A percentile compares a stretch with the other conserved stretches of the same genome.
These are phyloP conservation scores for Parazoanthus darwini DNA, from an alignment of 92 coral and sea anemone genomes.

Conservation along the genomic window DNA sequence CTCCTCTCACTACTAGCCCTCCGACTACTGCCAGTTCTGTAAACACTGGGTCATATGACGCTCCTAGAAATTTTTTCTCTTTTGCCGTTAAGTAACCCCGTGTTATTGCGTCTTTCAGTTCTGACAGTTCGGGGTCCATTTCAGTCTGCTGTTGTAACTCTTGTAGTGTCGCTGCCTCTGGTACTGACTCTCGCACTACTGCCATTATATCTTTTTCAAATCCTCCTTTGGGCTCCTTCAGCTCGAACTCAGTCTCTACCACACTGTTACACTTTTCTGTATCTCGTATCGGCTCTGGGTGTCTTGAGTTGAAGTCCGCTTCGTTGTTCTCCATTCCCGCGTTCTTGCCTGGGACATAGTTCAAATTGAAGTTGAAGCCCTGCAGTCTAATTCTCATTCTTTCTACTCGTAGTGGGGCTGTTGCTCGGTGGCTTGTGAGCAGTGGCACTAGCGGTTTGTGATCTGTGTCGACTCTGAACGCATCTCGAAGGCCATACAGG, in stretches of 20 bases:
- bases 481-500: slow-evolving; percentile 44
- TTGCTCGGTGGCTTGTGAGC: slow-evolving; percentile 17
- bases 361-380: slow-evolving; percentile 44
- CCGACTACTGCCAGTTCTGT: slow-evolving; percentile 53
- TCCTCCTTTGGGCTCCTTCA: slow-evolving; percentile 4
- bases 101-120: slow-evolving; percentile 19
- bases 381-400: slow-evolving; percentile 41
- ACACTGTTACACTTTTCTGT: not conserved
- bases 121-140: slow-evolving; percentile 9
- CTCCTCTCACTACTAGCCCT: slow-evolving; percentile 41
- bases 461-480: slow-evolving; percentile 45
- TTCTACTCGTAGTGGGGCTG: slow-evolving; percentile 34
- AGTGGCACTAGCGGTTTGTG: slow-evolving; percentile 42
- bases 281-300: slow-evolving; percentile 26
- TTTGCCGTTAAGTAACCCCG: slow-evolving; percentile 32
- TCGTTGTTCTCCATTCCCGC: slow-evolving; percentile 42
- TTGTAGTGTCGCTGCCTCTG: slow-evolving; percentile 4
- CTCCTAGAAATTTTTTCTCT: slow-evolving; percentile 23
- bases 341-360: slow-evolving; percentile 51
- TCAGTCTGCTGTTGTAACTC: slow-evolving; percentile 18
- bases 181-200: slow-evolving; percentile 19
- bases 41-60: slow-evolving; percentile 35
- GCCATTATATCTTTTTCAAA: slow-evolving; percentile 22
- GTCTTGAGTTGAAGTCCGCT: slow-evolving; percentile 55
- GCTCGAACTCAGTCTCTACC: not conserved